Conservation (phyloP, 2,797 vertebrate genomes). For the Malacoctenus gilli region DNA sequence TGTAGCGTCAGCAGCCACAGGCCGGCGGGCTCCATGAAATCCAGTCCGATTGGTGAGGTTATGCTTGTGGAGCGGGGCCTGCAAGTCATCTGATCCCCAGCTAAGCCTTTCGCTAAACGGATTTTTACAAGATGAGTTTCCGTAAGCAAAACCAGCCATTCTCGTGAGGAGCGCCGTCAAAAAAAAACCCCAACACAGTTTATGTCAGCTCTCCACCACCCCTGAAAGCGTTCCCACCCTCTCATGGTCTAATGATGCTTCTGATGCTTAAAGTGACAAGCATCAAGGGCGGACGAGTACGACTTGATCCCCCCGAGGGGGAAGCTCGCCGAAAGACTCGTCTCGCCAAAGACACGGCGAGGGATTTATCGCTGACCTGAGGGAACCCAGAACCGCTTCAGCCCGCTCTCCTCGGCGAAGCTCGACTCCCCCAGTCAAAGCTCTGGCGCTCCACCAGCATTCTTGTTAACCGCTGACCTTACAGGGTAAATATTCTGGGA, state of each 20-base stretch:
- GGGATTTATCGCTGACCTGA: conserved; percentile 29
- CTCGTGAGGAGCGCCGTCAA: background rate
- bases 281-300: background rate
- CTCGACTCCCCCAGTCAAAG: conserved; percentile 14
- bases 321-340: background rate
- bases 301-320: too few relatives aligned
- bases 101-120: conserved; percentile 3
- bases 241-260: background rate
- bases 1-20: conserved; percentile 17
- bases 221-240: background rate
- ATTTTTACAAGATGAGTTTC: conserved; percentile 24
- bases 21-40: conserved; percentile 12
- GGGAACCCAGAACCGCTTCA: conserved; percentile 22
- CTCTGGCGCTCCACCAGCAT: conserved; percentile 25
- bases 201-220: background rate
- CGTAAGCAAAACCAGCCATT: conserved; percentile 26
- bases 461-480: conserved; percentile 35
- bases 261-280: conserved; percentile 9
- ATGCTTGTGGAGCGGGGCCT: conserved; percentile 27
- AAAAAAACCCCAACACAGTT: too few relatives aligned
- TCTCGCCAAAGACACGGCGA: background rate
- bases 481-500: conserved; percentile 37
- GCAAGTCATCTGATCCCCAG: conserved; percentile 20
- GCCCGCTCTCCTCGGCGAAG: conserved; percentile 2
- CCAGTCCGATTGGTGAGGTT: conserved; percentile 22